These are phyloP conservation scores for Agelastica alni DNA, from an alignment of 2,888 invertebrate species.

Conservation along the genomic window DNA sequence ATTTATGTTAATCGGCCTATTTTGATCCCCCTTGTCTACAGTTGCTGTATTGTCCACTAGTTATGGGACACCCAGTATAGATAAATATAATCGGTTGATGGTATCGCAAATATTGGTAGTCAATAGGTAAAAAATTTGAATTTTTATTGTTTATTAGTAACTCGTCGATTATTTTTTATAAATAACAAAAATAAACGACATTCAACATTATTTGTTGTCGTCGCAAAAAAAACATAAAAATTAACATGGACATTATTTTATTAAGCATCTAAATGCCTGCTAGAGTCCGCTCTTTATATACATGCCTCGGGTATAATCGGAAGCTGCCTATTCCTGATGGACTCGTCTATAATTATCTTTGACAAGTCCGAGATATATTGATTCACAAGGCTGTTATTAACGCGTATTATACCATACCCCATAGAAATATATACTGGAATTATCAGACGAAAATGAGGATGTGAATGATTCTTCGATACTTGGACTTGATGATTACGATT, in stretches of 20 bases:
- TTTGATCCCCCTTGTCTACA: no score
- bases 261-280: background rate
- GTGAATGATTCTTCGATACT: slow-evolving; percentile 26
- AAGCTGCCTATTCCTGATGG: slow-evolving; percentile 45
- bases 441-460: slow-evolving; percentile 32
- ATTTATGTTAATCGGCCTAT: no score
- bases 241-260: slow-evolving; percentile 14
- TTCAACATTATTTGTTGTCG: slow-evolving; percentile 11
- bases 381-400: slow-evolving; percentile 46
- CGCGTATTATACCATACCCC: slow-evolving; percentile 44
- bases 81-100: no score
- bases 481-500: slow-evolving; percentile 2
- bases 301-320: slow-evolving; percentile 39
- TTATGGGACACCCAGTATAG: no score
- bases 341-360: slow-evolving; percentile 47
- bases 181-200: no score
- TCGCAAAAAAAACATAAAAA: no score
- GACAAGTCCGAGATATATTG: slow-evolving; percentile 50
- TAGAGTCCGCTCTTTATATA: background rate
- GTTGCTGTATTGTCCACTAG: no score
- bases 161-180: no score
- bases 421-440: slow-evolving; percentile 48
- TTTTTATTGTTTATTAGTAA: no score
- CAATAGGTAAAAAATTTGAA: no score
- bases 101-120: no score